Conservation (phyloP, 2,797 vertebrate species). For the Loris lydekkerianus region DNA sequence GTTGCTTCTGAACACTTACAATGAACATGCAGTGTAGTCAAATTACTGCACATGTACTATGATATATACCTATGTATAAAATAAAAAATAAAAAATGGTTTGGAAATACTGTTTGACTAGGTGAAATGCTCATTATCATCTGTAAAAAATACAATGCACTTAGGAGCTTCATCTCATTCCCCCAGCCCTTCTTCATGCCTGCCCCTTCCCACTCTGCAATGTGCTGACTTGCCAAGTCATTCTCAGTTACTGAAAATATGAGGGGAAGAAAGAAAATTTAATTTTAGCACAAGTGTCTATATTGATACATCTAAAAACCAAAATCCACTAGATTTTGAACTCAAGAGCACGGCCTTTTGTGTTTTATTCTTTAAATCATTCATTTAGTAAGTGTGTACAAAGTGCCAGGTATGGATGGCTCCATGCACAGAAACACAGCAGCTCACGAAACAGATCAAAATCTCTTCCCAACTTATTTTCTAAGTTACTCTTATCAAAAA, state of each 20-base stretch:
- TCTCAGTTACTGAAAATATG: not conserved
- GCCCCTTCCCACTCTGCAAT: not conserved
- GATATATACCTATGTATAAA: not conserved
- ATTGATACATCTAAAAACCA: not conserved
- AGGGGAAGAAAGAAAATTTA: not conserved
- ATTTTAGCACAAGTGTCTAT: not conserved
- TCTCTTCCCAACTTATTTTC: not conserved
- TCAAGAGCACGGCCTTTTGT: not conserved
- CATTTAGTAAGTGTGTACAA: not conserved
- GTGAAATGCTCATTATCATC: not conserved
- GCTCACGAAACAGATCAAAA: not conserved
- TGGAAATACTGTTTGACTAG: slow-evolving; percentile 10
- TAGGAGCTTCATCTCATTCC: not conserved
- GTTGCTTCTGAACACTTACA: not conserved
- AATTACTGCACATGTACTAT: not conserved
- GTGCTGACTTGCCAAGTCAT: not conserved
- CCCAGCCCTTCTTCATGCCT: not conserved
- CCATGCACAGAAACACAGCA: not conserved
- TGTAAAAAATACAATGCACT: not conserved
- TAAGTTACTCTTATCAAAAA: not conserved
- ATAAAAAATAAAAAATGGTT: slow-evolving; percentile 8
- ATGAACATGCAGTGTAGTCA: not conserved
- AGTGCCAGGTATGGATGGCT: not conserved
- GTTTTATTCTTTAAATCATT: slow-evolving; percentile 33
- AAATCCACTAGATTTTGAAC: not conserved